Evolutionary conservation across 2,113 vertebrate genomes (phyloP), one percentile per base, ranked within the genome.

Genomic region (Sinosuthora webbiana): DNA sequence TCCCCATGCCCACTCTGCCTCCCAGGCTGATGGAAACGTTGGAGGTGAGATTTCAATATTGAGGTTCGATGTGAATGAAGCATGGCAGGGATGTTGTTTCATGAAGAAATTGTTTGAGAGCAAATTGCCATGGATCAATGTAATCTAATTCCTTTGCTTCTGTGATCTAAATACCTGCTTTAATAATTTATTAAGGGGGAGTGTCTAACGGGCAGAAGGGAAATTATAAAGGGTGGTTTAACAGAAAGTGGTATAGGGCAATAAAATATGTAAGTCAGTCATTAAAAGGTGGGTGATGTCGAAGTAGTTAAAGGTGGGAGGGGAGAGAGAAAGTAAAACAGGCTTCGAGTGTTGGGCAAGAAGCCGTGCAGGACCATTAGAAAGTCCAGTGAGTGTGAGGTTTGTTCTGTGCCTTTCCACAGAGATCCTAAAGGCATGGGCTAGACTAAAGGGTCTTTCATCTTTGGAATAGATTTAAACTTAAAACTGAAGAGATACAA

Each of bases 91-190:
- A 93, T 91, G 90, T 84, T 93, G 52, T 96, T 96, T 97, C 91
- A 81, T 86, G 78, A 91, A 96, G 97, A 96, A 96, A 95, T 18
- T 33, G 85, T 79, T 75, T 87, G 92, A 92, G 95, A 97, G 90
- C 91, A 97, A 97, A 97, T 97, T 95, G 95, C 90, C 2, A 11
- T n/a, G 64, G 97, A 97, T 98, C 97, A 96, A 97, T 97, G 97
- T 97, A 97, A 97, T 97, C 97, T 97, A 96, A 97, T 97, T 98
- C 97, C 95, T 94, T 84, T 97, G 94, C 96, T 96, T 94, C 95
- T 97, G 90, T 93, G 96, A 96, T 97, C 97, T 97, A 97, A 97
- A 97, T 96, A 96, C 92, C 63, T 37, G 79, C 5, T 47, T 97
- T 97, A 97, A 95, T 97, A 97, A 97, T 98, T 96, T 96, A 97